These are phyloP conservation scores for Pheucticus melanocephalus DNA, from an alignment of 2,113 vertebrate species.

Conservation along the genomic window DNA sequence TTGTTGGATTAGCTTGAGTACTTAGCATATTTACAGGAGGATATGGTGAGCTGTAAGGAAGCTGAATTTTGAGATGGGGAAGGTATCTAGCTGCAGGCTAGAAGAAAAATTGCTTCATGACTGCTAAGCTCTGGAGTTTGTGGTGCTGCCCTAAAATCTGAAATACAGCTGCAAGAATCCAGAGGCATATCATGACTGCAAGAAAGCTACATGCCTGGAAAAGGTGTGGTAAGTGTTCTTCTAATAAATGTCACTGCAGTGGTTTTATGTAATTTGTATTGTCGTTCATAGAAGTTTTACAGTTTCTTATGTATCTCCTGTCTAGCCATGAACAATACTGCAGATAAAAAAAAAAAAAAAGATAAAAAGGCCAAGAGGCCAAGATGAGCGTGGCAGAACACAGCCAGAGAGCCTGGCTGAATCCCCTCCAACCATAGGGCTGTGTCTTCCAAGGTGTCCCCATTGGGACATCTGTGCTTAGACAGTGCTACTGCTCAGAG, in stretches of 20 bases:
- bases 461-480: background rate
- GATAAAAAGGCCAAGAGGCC: background rate
- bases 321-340: background rate
- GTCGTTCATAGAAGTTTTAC: background rate
- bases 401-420: background rate
- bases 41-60: background rate
- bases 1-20: background rate
- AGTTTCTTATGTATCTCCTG: background rate
- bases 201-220: background rate
- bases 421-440: rapidly evolving
- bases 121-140: background rate
- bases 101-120: background rate
- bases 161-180: background rate
- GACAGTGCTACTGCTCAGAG: background rate
- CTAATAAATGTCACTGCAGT: background rate
- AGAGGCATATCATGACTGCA: background rate
- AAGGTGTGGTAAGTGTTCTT: background rate
- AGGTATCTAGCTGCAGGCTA: background rate
- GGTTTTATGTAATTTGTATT: background rate
- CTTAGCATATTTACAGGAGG: background rate
- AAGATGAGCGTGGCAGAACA: background rate
- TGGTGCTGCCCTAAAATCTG: background rate
- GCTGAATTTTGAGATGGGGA: background rate
- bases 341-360: background rate
- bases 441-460: background rate